Conservation (phyloP, 92 coral and sea anemone species). For the Desmophyllum pertusum region DNA sequence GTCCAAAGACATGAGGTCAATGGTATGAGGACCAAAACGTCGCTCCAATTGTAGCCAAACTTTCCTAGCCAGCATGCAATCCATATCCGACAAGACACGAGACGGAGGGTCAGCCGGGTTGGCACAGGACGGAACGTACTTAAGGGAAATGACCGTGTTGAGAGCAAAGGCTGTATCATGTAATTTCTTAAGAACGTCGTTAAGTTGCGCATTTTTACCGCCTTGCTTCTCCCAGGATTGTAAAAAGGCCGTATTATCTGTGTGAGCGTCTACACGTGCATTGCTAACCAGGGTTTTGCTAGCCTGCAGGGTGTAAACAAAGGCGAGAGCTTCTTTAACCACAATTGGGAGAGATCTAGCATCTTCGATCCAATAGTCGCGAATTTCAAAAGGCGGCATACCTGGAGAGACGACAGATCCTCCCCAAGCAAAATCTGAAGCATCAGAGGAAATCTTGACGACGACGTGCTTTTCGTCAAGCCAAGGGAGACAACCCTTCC, state of each 20-base stretch:
- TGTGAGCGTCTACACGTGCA: slow-evolving; percentile 40
- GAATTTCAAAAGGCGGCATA: background rate
- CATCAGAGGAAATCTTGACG: background rate
- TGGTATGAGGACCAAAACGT: slow-evolving; percentile 58
- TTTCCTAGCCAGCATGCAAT: slow-evolving; percentile 34
- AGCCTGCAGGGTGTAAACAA: slow-evolving; percentile 31
- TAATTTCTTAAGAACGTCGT: slow-evolving; percentile 3
- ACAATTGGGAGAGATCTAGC: slow-evolving; percentile 30
- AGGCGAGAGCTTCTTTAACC: slow-evolving; percentile 53
- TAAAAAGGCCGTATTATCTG: slow-evolving; percentile 24
- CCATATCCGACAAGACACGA: slow-evolving; percentile 57
- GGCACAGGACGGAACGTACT: slow-evolving; percentile 35
- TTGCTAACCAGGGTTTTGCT: slow-evolving; percentile 6
- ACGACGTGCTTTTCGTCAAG: slow-evolving; percentile 16
- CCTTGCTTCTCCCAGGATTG: slow-evolving; percentile 33
- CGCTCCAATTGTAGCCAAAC: slow-evolving; percentile 29
- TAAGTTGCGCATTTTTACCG: background rate
- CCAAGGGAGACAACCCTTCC: slow-evolving; percentile 18
- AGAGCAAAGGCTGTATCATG: background rate
- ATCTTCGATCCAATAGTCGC: slow-evolving; percentile 16
- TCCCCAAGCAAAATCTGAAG: slow-evolving; percentile 9
- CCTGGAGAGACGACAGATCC: slow-evolving; percentile 12
- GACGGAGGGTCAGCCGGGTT: slow-evolving; percentile 66
- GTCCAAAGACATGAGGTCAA: slow-evolving; percentile 67
- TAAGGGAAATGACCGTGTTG: slow-evolving; percentile 20